Evolutionary conservation across 2,113 vertebrate genomes (phyloP), one percentile per base, ranked within the genome.

Genomic region (Pelecanoides urinatrix): DNA sequence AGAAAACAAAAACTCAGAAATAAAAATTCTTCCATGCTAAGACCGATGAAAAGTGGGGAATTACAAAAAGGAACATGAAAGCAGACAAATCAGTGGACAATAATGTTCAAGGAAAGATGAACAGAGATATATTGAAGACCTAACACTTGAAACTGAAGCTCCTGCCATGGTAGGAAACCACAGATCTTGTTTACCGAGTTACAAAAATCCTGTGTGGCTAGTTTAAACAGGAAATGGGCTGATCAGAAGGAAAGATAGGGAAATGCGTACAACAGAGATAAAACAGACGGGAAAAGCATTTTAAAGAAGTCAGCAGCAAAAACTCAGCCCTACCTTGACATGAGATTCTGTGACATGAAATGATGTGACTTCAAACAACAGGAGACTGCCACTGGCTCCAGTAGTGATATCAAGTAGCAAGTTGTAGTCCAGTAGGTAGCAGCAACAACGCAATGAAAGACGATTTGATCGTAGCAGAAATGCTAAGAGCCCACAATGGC

Each of bases 141-240:
- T 56, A 38, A 38, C 20, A 63, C 30, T 67, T 76, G 55, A 96
- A 95, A 83, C 71, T 62, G 45, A 85, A 94, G 74, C 62, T 94
- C 16, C 27, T 92, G 68, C 25, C 62, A 40, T 59, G 66, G 23
- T 86, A 86, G 77, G 59, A 96, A 97, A 93, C 96, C 96, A 90
- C 90, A 95, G 75, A 59, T 50, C 90, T 91, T 90, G 93, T 93
- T 97, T 96, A 94, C 85, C 20, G 1, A 92, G 82, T 62, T 80
- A 79, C 58, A 90, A 83, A 96, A 93, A 59, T 76, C 78, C 85
- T 90, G 78, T 80, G 59, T 63, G 70, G 27, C 71, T 86, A 77
- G 85, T 80, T 96, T 70, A 93, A 95, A 94, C 92, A 97, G 96
- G 96, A 97, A 97, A 88, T 72, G 53, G 87, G 62, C 53, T 78